Evolutionary conservation across 2,888 invertebrate genomes (phyloP), one percentile per base, ranked within the genome.

Genomic region (Campaea margaritaria): DNA sequence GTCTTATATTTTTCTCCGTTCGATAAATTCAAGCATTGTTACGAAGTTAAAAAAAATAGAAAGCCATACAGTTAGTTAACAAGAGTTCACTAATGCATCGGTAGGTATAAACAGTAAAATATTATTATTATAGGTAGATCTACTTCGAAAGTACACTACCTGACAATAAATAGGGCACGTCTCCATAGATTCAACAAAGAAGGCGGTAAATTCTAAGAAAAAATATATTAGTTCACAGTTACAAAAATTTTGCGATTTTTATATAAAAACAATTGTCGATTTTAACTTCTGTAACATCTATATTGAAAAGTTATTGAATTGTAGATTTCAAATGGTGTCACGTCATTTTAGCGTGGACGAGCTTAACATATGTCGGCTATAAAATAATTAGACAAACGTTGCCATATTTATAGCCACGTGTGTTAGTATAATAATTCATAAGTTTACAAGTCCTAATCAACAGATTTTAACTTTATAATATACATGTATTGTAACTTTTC

Each of bases 391-490:
- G 10, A 31, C 31, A 9, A 21, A 15, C 15, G 15, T 21, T 15
- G 9, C 12, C 16, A 48, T 48, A 48, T 38, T 48, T 50, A 42
- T 16, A 34, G 42, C 31, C 31, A 15, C 38, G 15, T 31, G 8
- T 31, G 7, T n/a, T n/a, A n/a, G n/a, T 31, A 31, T 31, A 10
- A 31, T 31, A 31, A 31, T 31, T 31, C 31, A 31, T 31, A 31
- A 31, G 31, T 31, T 46, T 11, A 27, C 41, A 50, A 34, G 15
- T 16, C 34, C n/a, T 21, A 51, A 9, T 16, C 12, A 52, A 52
- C 52, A 52, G 38, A 38, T 44, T 45, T 45, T 21, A 52, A 49
- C 39, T 49, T 28, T 39, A 27, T 27, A 21, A 38, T 38, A 42
- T 42, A 50, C 50, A 31, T 27, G n/a, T 8, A 16, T 44, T 44